These are phyloP conservation scores for Brachionus angularis DNA, from an alignment of 1,140 invertebrate genomes.

Conservation along the genomic window DNA sequence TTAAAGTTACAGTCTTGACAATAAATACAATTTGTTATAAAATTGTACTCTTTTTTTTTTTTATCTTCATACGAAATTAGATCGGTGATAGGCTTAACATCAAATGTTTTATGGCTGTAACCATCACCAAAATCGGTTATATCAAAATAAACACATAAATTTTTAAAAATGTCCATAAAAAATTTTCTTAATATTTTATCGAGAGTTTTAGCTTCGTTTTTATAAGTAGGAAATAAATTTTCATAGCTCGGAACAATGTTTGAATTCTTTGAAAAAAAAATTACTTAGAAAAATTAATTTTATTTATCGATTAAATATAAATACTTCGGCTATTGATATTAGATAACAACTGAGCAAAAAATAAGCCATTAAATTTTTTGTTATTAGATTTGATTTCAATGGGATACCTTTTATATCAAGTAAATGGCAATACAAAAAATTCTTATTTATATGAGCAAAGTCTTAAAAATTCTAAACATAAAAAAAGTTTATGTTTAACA, in stretches of 20 bases:
- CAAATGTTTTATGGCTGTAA: background rate
- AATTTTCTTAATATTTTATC: background rate
- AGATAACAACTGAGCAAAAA: slow-evolving; percentile 11
- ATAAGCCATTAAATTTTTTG: background rate
- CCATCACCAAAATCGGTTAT: background rate
- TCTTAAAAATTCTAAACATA: no score
- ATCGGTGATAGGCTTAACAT: background rate
- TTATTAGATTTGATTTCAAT: background rate
- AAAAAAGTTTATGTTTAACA: background rate
- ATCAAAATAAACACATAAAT: background rate
- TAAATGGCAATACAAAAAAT: background rate
- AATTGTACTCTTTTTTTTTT: background rate
- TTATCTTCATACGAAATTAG: background rate
- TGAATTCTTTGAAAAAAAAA: slow-evolving; percentile 24
- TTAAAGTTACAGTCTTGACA: background rate
- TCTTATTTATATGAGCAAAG: background rate
- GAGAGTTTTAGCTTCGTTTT: background rate
- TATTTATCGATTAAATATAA: no score
- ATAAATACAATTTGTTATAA: background rate
- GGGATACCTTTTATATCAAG: slow-evolving; percentile 22
- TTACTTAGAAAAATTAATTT: background rate
- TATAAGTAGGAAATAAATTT: slow-evolving; percentile 5
- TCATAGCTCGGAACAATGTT: slow-evolving; percentile 2
- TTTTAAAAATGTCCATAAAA: background rate
- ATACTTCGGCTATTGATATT: background rate